phyloP scores from a whole-genome alignment of 2,888 invertebrate species.

The Frankliniella intonsa region DNA sequence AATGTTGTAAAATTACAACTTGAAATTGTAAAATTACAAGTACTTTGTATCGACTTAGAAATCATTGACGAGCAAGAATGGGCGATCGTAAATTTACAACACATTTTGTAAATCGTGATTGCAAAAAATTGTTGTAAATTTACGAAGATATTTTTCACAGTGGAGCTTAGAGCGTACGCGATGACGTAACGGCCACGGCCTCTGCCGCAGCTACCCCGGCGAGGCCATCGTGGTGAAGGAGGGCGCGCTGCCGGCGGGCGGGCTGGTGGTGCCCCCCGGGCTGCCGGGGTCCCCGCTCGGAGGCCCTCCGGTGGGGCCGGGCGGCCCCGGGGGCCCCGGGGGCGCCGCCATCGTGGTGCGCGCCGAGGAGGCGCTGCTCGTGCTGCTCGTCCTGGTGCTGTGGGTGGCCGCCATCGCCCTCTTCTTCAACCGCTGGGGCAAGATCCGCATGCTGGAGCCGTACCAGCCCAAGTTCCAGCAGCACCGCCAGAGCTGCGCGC shows the following conservation, averaged over 20 bases:
- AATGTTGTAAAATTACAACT: no score
- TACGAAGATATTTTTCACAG: no score
- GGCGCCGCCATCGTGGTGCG: slow-evolving; percentile 60
- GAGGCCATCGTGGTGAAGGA: neutral
- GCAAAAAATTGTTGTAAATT: no score
- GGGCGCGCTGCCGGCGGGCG: neutral
- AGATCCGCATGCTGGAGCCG: slow-evolving; percentile 87
- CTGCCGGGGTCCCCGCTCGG: neutral
- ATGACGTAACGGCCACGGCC: neutral
- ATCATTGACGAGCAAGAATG: no score
- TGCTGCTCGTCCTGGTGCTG: slow-evolving; percentile 74
- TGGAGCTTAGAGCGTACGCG: neutral
- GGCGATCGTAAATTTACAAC: no score
- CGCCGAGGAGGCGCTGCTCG: slow-evolving; percentile 79
- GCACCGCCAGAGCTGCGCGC: slow-evolving; percentile 71
- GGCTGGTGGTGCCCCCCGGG: neutral
- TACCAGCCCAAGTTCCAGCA: slow-evolving; percentile 83
- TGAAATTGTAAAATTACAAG: no score
- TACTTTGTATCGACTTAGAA: no score
- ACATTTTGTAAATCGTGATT: no score
- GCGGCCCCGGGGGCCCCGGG: neutral
- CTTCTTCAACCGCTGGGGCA: slow-evolving; percentile 92
- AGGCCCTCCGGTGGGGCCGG: neutral
- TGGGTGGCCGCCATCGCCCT: slow-evolving; percentile 87
- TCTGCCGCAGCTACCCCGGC: slow-evolving; percentile 4